Conservation (phyloP, 2,113 vertebrate species). For the Apeltes quadracus region DNA sequence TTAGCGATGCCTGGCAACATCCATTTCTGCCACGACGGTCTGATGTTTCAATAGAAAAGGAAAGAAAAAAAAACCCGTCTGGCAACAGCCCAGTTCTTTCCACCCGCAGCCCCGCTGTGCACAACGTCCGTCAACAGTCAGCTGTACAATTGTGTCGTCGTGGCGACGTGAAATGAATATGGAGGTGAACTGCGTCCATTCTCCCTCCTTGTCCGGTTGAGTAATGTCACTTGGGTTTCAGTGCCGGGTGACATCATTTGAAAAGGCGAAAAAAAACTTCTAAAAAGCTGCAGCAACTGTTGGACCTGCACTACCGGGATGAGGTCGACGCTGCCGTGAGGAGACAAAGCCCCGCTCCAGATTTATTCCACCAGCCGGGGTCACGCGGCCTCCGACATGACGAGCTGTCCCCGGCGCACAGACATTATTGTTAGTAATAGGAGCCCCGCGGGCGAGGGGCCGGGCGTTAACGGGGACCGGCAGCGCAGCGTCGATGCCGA, state of each 20-base stretch:
- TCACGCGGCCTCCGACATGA: slow-evolving; percentile 60
- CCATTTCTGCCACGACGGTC: slow-evolving; percentile 75
- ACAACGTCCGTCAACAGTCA: slow-evolving; percentile 72
- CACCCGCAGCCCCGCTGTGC: slow-evolving; percentile 65
- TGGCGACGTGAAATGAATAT: slow-evolving; percentile 65
- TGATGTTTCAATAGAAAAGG: slow-evolving; percentile 78
- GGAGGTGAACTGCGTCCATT: slow-evolving; percentile 68
- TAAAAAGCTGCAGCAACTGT: slow-evolving; percentile 54
- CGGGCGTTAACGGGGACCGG: slow-evolving; percentile 28
- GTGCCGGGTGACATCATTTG: slow-evolving; percentile 70
- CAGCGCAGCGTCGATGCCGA: slow-evolving; percentile 32
- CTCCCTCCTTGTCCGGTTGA: slow-evolving; percentile 67
- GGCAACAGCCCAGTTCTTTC: slow-evolving; percentile 70
- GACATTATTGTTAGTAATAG: slow-evolving; percentile 69
- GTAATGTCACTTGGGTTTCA: slow-evolving; percentile 73
- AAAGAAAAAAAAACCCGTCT: slow-evolving; percentile 71
- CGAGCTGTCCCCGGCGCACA: slow-evolving; percentile 54
- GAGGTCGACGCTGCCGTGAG: slow-evolving; percentile 59
- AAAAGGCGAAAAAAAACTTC: slow-evolving; percentile 53
- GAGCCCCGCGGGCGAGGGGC: slow-evolving; percentile 39
- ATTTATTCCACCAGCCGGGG: slow-evolving; percentile 66
- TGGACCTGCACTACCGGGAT: slow-evolving; percentile 43
- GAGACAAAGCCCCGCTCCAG: slow-evolving; percentile 53
- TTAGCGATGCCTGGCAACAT: slow-evolving; percentile 82
- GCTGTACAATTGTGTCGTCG: slow-evolving; percentile 66